Base-by-base conservation (phyloP, 1,140 invertebrate genomes). In the Nomia melanderi region DNA sequence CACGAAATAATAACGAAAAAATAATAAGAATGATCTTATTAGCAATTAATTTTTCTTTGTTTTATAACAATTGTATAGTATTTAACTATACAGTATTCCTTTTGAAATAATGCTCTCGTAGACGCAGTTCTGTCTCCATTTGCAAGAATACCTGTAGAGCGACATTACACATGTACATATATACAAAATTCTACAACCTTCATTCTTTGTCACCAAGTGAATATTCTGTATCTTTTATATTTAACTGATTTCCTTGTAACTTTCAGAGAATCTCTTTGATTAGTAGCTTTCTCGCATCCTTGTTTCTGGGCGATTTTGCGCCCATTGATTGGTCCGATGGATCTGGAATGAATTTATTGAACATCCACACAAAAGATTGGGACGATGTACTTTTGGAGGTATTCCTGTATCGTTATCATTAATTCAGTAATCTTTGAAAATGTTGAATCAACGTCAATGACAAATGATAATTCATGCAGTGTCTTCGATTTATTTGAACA, bases 331-430 rank as follows among this genome's bases (percentile, higher is more conserved):
- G 94, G 78, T 95, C 97, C 0, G 98, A 99, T 93, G 98, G 95
- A 1, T 99, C 98, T 5, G 98, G 98, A 36, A 99, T 99, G 98
- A 99, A 99, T 92, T 93, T 99, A 20, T 92, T 99, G 72, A 95
- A 99, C 90, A 97, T 99, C 50, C 93, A 92, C 41, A 94, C 90
- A 0, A 97, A 96, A 93, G 92, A 93, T 53, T 99, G 98, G 98
- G 94, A 95, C 75, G 89, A 94, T 39, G 87, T 93, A 27, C 95
- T 97, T 86, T 89, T 98, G 7, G 93, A 97, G 91, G 96, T 95
- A 88, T n/a, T n/a, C n/a, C n/a, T n/a, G n/a, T n/a, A n/a, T n/a
- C n/a, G n/a, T n/a, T n/a, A n/a, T n/a, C n/a, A n/a, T n/a, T n/a
- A n/a, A n/a, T n/a, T n/a, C n/a, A n/a, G n/a, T n/a, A n/a, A n/a